phyloP scores from a whole-genome alignment of 2,888 invertebrate genomes.

The Pantelozetes paolii region DNA sequence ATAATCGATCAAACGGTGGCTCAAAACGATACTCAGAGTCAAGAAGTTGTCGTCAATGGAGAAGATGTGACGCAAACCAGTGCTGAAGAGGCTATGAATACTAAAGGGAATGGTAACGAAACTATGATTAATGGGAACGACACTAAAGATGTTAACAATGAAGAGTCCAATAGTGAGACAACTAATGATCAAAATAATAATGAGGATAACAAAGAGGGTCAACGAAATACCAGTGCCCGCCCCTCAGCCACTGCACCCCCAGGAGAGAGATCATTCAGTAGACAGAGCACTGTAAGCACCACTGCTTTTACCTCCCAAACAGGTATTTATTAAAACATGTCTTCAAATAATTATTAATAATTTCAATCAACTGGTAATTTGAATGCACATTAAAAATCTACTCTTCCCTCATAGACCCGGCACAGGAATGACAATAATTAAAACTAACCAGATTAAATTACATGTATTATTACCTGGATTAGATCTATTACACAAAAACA shows the following conservation, averaged over 20 bases:
- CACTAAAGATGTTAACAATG: background rate
- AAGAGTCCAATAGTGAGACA: background rate
- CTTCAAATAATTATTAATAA: background rate
- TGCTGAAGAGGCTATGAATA: background rate
- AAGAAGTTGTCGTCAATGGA: background rate
- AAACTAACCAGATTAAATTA: no score
- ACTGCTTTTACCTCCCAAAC: background rate
- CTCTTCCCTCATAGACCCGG: background rate
- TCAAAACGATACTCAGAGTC: background rate
- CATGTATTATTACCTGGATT: no score
- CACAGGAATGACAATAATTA: background rate
- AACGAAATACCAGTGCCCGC: no score
- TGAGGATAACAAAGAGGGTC: no score
- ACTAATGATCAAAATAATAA: no score
- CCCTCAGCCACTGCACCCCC: background rate
- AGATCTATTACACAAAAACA: no score
- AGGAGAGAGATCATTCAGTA: background rate
- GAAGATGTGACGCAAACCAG: background rate
- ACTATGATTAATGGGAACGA: background rate
- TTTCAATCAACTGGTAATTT: background rate
- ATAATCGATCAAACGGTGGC: background rate
- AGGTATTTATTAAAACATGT: background rate
- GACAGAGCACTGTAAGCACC: background rate
- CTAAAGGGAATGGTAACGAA: background rate
- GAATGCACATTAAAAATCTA: background rate